Base-by-base conservation (phyloP, 2,888 invertebrate genomes). In the Apoda limacodes region DNA sequence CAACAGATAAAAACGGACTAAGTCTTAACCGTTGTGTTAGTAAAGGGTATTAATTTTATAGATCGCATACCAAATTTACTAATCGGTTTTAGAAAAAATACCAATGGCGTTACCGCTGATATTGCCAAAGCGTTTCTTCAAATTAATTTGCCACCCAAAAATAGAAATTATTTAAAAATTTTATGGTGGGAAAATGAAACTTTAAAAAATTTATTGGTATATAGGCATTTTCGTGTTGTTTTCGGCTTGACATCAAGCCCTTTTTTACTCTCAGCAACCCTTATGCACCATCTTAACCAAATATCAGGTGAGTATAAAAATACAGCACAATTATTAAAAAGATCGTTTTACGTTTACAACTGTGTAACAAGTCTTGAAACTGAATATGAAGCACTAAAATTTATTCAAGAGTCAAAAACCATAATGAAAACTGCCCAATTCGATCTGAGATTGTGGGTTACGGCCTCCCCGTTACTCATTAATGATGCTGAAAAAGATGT, bases 121-220 rank as follows among this genome's bases (percentile, higher is more conserved):
- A n/a, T n/a, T n/a, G n/a, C n/a, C n/a, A 35, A 31, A 11, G 38
- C 38, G 2, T 38, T 34, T 28, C 21, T 37, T 4, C 37, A 38
- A 28, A 38, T 38, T 14, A 17, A 17, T 19, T 3, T 37, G 4
- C 6, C n/a, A 3, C 28, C 22, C 9, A 15, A 21, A 6, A 30
- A 39, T 13, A 21, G 34, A 10, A 13, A 38, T 2, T 30, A 34
- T 11, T 13, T 38, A 3, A 26, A 17, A 14, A 35, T 38, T 5
- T 22, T 38, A 9, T 39, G 39, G 35, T 39, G 35, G 35, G 9
- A 13, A 13, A 28, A 31, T 28, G 27, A 33, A 5, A 7, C n/a
- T 1, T 2, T n/a, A 15, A 1, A 25, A 14, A n/a, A 25, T 2
- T 10, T 33, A 6, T n/a, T 23, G 3, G 12, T n/a, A 2, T 37